A percentile compares a stretch with the other conserved stretches of the same genome.
These are phyloP conservation scores for Umimayanthus chanpuru DNA, from an alignment of 92 coral and sea anemone genomes.

Conservation along the genomic window DNA sequence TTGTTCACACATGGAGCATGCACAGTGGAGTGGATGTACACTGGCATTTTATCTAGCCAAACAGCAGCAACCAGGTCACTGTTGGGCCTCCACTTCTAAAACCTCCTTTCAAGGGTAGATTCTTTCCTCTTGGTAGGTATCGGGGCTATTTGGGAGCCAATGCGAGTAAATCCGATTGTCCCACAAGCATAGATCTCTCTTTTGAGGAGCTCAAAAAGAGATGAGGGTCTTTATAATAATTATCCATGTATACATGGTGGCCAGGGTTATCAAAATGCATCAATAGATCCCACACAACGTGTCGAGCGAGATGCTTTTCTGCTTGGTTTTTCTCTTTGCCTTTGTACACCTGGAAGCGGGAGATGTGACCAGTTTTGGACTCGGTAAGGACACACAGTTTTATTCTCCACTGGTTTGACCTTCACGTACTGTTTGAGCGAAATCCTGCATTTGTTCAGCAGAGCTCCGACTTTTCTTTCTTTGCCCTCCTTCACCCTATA, in stretches of 20 bases:
- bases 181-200: not conserved
- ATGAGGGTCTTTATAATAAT: constrained; percentile 53
- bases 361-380: constrained; percentile 58
- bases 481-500: too few relatives aligned
- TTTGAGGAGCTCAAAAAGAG: constrained; percentile 46
- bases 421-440: constrained; percentile 55
- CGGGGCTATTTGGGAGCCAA: not conserved
- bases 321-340: constrained; percentile 22
- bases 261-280: not conserved
- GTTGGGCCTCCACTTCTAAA: not conserved
- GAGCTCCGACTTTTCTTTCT: too few relatives aligned
- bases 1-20: constrained; percentile 11
- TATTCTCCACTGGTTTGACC: constrained; percentile 64
- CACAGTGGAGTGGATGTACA: constrained; percentile 8
- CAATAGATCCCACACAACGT: constrained; percentile 52
- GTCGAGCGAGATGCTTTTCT: constrained; percentile 50
- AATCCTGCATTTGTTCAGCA: not conserved
- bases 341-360: not conserved
- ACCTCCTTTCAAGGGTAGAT: constrained; percentile 5
- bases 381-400: constrained; percentile 62
- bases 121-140: constrained; percentile 17
- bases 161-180: constrained; percentile 1
- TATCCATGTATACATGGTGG: constrained; percentile 54
- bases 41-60: constrained; percentile 26
- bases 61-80: constrained; percentile 26